These are phyloP conservation scores for Halcyon senegalensis DNA, from an alignment of 2,113 vertebrate species.

Conservation along the genomic window DNA sequence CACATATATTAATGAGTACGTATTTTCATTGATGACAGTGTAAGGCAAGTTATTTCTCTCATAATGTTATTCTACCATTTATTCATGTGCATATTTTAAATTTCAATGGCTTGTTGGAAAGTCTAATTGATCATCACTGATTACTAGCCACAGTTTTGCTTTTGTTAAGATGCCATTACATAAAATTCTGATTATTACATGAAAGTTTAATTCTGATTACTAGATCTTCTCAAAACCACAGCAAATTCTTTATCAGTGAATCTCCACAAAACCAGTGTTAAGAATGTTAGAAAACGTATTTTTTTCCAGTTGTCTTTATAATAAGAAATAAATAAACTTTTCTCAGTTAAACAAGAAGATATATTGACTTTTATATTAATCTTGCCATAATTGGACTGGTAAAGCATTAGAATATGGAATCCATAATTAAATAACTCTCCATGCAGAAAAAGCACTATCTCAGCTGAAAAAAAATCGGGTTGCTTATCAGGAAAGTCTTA, in stretches of 20 bases:
- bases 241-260: neutral
- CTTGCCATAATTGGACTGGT: neutral
- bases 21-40: constrained; percentile 22
- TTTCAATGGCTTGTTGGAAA: constrained; percentile 62
- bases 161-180: constrained; percentile 45
- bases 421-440: neutral
- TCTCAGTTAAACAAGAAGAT: constrained; percentile 58
- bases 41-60: constrained; percentile 63
- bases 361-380: neutral
- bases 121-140: constrained; percentile 54
- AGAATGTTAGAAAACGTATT: constrained; percentile 29
- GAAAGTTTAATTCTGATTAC: constrained; percentile 16
- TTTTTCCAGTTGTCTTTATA: constrained; percentile 34
- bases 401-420: neutral
- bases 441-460: neutral
- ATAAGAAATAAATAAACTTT: constrained; percentile 42
- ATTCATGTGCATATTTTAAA: constrained; percentile 64
- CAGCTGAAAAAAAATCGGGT: neutral
- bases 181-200: constrained; percentile 32
- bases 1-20: constrained; percentile 33
- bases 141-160: constrained; percentile 50
- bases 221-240: constrained; percentile 26
- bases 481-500: neutral
- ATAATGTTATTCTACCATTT: constrained; percentile 24
- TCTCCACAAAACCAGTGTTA: neutral